Conservation (phyloP, 2,113 vertebrate genomes). For the Oncorhynchus clarkii region DNA sequence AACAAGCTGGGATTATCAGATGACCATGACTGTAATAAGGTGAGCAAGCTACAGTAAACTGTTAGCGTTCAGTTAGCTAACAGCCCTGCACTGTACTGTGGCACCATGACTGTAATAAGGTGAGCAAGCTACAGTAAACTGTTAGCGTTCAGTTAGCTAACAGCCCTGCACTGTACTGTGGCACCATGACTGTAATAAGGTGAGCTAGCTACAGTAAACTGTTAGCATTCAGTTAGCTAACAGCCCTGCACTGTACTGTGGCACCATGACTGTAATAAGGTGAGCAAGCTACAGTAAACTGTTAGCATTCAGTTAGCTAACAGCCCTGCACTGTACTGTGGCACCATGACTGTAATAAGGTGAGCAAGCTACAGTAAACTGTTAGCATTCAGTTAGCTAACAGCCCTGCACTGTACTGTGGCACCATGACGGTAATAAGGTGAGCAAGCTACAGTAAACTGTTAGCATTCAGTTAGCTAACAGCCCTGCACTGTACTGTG, state of each 20-base stretch:
- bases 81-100: background rate
- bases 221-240: constrained; percentile 12
- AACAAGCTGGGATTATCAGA: constrained; percentile 69
- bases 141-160: constrained; percentile 30
- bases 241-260: background rate
- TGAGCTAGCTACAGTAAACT: constrained; percentile 54
- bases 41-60: constrained; percentile 54
- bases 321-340: background rate
- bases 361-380: constrained; percentile 54
- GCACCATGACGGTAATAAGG: background rate
- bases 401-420: background rate
- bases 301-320: constrained; percentile 30
- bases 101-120: constrained; percentile 46
- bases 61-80: constrained; percentile 31
- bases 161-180: background rate
- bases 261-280: constrained; percentile 53
- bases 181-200: constrained; percentile 39
- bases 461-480: too few relatives aligned
- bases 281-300: constrained; percentile 54
- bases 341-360: constrained; percentile 35
- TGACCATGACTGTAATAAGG: constrained; percentile 55
- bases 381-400: constrained; percentile 30
- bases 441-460: too few relatives aligned
- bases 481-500: too few relatives aligned
- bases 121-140: constrained; percentile 54